Base-by-base conservation (phyloP, 92 coral and sea anemone species). In the Siderastrea siderea region DNA sequence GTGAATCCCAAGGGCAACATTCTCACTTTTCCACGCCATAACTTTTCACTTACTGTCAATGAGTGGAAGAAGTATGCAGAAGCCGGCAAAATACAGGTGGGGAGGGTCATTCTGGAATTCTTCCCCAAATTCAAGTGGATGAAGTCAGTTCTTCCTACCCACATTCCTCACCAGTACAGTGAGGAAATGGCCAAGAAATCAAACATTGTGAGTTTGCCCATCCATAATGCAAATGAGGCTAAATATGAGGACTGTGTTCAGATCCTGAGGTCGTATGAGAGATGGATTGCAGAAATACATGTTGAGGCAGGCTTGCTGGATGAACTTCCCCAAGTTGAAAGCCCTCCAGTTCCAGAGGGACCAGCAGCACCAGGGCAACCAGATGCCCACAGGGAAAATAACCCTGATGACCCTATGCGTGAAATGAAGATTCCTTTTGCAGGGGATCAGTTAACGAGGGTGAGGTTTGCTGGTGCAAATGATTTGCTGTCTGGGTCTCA, bases 401-500 rank as follows among this genome's bases (percentile, higher is more conserved):
- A 90, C 49, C 79, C 13, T 53, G 78, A 85, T 85, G 95, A 92
- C 71, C 90, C 90, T 44, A 92, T 92, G 94, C 72, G 88, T 38
- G 94, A 91, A 7, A 81, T 88, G 87, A 88, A 92, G 86, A 67
- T 91, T 10, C 7, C 87, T 13, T 88, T 88, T 81, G 87, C 91
- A 9, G 91, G 87, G 38, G 91, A 88, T 48, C 91, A 88, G 71
- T 26, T 81, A 13, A 84, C 92, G 11, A 59, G 92, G 4, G 95
- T 88, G 69, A 84, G 92, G 58, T 88, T 92, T 80, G 95, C 92
- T 53, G 92, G 90, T 58, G 92, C 92, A 2, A 92, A 88, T 64
- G 84, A 92, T 75, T 74, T 92, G 59, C 74, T 92, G 10, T 74
- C 95, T 11, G 92, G 95, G 17, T 85, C 93, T 1, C 98, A 95